A percentile compares a stretch with the other conserved stretches of the same genome.
phyloP scores from a whole-genome alignment of 2,113 vertebrate species.

The Burhinus oedicnemus region DNA sequence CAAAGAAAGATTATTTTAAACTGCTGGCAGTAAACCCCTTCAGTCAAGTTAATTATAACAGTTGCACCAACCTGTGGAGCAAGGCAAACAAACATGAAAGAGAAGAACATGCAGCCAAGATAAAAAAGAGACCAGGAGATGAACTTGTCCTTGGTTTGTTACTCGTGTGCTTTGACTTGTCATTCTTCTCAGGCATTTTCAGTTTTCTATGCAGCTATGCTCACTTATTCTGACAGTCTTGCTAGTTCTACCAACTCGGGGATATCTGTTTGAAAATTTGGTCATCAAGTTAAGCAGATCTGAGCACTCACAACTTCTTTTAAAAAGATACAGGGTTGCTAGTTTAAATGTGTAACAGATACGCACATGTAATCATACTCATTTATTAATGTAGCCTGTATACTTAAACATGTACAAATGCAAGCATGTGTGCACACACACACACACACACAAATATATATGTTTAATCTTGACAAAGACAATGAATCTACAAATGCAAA shows the following conservation, averaged over 20 bases:
- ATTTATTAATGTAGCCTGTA: background rate
- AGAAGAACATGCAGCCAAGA: background rate
- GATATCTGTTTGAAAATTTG: background rate
- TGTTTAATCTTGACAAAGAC: background rate
- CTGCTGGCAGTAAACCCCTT: background rate
- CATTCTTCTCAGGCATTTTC: background rate
- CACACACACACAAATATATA: background rate
- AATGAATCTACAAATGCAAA: background rate
- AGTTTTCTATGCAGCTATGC: background rate
- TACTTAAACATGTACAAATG: background rate
- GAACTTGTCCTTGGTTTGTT: background rate
- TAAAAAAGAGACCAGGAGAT: background rate
- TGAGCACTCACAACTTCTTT: background rate
- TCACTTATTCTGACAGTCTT: background rate
- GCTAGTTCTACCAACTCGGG: background rate
- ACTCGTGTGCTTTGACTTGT: background rate
- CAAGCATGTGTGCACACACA: rapidly evolving
- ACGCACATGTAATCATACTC: background rate
- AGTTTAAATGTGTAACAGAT: background rate
- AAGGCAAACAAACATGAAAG: conserved; percentile 22
- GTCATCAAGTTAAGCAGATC: background rate
- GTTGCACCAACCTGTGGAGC: background rate
- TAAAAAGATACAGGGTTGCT: background rate
- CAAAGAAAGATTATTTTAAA: background rate
- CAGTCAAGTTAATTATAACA: background rate